Base-by-base conservation (phyloP, 2,888 invertebrate genomes). In the Ophraella communa region DNA sequence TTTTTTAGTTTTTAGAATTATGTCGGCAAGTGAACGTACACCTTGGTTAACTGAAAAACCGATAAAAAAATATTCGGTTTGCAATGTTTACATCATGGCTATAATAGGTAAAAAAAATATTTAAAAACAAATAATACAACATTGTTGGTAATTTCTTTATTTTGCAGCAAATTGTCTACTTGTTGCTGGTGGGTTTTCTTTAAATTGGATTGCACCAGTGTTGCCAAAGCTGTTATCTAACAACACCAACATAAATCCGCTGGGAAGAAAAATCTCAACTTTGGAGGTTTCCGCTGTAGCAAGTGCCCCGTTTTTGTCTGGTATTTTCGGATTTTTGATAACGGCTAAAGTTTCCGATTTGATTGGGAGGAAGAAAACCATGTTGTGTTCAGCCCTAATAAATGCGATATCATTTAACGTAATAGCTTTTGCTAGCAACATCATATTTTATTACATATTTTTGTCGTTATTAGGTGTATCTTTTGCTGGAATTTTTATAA, bases 281-380 rank as follows among this genome's bases (percentile, higher is more conserved):
- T 18, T 56, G 3, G 21, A 35, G 18, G 8, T 18, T 17, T 42
- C 44, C 2, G 2, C 44, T 24, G 4, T 56, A 27, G 17, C 20
- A 27, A 7, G 27, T 17, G 44, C 30, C 44, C 30, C 56, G 20
- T 8, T 7, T 10, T 1, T 44, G 1, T n/a, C 18, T 3, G 18
- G 17, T 8, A 18, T 24, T 3, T n/a, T 44, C 1, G 24, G 23
- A 18, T n/a, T 39, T 14, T 20, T 18, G 4, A 2, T 30, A 11
- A 35, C 44, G 23, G 56, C 44, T 27, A 44, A 44, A 17, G 4
- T 56, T 24, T 44, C 56, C 7, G 56, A 56, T 44, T 4, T n/a
- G 24, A 18, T 56, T 23, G 56, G 56, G 5, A 56, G 56, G 14
- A 56, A 21, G 23, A 44, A 14, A 24, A 56, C 11, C n/a, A 44